Base-by-base conservation (phyloP, 2,888 invertebrate genomes). In the Chymomyza amoena region DNA sequence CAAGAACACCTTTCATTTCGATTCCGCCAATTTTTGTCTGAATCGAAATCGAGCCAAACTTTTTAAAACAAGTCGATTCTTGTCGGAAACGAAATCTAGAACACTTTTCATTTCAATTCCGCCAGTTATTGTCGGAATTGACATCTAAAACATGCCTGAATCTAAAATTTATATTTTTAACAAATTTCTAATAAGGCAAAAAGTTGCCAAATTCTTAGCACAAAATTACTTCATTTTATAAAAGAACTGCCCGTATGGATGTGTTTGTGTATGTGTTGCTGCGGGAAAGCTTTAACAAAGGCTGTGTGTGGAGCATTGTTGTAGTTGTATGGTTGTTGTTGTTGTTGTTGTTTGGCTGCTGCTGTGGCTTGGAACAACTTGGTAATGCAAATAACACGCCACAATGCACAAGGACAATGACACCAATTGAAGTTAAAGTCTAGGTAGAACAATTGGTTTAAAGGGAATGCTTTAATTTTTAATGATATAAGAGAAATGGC, bases 351-450 rank as follows among this genome's bases (percentile, higher is more conserved):
- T 32, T 15, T 45, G 6, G 32, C 50, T 15, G 50, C 13, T 51
- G 51, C 28, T 18, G 60, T 50, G 65, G 64, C 61, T 57, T 64
- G 63, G 59, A 64, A 66, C 65, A 66, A 69, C 68, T 68, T 70
- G 70, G 64, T 57, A 80, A 72, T 73, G 76, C 72, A 79, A 81
- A 79, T 74, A 78, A 70, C 81, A 87, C 81, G 78, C 72, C 68
- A 75, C 72, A 62, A 20, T 75, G 77, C 80, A 76, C 79, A 76
- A 80, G 84, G 84, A 85, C 87, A 85, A 85, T 85, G 87, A 81
- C 81, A 76, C 72, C 78, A 79, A 73, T 72, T 72, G 61, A 39
- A 59, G 69, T 70, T 66, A 69, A 64, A 64, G 56, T 71, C 61
- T 64, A 73, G 45, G 60, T 61, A 4, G 45, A 51, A 57, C 57